Percentiles rank a stretch among this genome's conserved stretches.
phyloP scores from a whole-genome alignment of 2,888 invertebrate genomes.

The Ligdia adustata region DNA sequence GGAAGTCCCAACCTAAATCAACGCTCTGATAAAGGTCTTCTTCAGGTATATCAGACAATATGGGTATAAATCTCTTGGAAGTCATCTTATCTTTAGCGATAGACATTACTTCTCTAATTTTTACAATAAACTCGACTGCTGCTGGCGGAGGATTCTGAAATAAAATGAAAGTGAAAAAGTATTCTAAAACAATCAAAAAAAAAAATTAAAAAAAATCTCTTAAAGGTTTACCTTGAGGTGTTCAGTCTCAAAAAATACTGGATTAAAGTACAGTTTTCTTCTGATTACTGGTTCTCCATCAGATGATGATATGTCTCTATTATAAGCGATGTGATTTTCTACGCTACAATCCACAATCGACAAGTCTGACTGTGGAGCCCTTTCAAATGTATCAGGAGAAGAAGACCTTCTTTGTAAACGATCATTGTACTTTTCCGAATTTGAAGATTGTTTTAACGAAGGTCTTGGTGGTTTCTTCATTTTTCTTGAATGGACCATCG shows the following conservation, averaged over 20 bases:
- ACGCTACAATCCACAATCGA: conserved; percentile 73
- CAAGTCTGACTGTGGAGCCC: conserved; percentile 76
- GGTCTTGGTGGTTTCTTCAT: conserved; percentile 67
- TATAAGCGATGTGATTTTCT: conserved; percentile 52
- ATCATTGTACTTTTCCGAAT: conserved; percentile 60
- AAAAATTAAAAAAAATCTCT: background rate
- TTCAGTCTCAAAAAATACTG: conserved; percentile 95
- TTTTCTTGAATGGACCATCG: conserved; percentile 68
- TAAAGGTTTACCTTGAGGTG: conserved; percentile 86
- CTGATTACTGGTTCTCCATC: conserved; percentile 79
- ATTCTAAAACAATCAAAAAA: conserved; percentile 50
- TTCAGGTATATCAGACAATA: conserved; percentile 91
- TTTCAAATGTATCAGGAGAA: conserved; percentile 72
- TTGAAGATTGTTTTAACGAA: conserved; percentile 52
- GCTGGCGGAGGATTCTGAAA: conserved; percentile 94
- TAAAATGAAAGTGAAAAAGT: too few species aligned
- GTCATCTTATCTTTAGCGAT: conserved; percentile 95
- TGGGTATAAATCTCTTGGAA: conserved; percentile 91
- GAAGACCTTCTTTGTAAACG: conserved; percentile 67
- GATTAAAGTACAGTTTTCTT: conserved; percentile 94
- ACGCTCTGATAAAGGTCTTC: conserved; percentile 84
- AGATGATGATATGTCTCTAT: conserved; percentile 59
- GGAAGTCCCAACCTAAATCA: conserved; percentile 78
- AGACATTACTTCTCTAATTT: conserved; percentile 94
- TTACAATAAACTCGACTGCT: conserved; percentile 93